phyloP scores from a whole-genome alignment of 2,797 vertebrate genomes.

The Gila robusta region DNA sequence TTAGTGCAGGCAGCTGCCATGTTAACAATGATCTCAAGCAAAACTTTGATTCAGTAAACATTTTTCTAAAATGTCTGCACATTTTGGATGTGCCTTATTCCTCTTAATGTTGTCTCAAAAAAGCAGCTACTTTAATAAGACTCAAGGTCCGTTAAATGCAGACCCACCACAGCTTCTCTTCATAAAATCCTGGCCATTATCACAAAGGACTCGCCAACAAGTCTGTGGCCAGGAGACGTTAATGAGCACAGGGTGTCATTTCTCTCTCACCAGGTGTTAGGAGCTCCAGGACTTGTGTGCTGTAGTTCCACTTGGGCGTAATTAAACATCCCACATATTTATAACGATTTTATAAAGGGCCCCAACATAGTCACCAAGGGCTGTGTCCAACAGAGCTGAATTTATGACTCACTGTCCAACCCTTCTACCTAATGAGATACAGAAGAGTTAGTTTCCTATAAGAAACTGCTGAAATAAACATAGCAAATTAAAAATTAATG shows the following conservation, averaged over 20 bases:
- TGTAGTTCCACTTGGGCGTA: slow-evolving; percentile 70
- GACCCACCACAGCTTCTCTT: slow-evolving; percentile 32
- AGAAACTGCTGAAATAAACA: slow-evolving; percentile 42
- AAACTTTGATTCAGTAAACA: neutral
- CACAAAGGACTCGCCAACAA: slow-evolving; percentile 2
- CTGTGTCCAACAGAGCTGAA: slow-evolving; percentile 30
- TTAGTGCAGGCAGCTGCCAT: neutral
- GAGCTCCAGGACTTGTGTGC: slow-evolving; percentile 64
- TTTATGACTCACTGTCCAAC: slow-evolving; percentile 32
- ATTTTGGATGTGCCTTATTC: neutral
- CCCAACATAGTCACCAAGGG: slow-evolving; percentile 22
- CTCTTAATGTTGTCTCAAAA: neutral
- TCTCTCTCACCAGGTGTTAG: slow-evolving; percentile 67
- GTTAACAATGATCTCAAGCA: slow-evolving; percentile 22
- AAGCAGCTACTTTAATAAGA: neutral
- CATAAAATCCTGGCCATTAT: slow-evolving; percentile 24
- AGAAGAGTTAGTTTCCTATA: slow-evolving; percentile 27
- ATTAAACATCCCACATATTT: slow-evolving; percentile 64
- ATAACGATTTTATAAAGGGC: slow-evolving; percentile 34
- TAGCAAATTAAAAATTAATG: slow-evolving; percentile 24
- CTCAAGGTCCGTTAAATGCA: neutral
- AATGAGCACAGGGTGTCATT: slow-evolving; percentile 64
- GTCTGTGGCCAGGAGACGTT: slow-evolving; percentile 46
- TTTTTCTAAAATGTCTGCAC: neutral
- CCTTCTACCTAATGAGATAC: slow-evolving; percentile 33